Base-by-base conservation (phyloP, 1,140 invertebrate species). In the Hermetia illucens region DNA sequence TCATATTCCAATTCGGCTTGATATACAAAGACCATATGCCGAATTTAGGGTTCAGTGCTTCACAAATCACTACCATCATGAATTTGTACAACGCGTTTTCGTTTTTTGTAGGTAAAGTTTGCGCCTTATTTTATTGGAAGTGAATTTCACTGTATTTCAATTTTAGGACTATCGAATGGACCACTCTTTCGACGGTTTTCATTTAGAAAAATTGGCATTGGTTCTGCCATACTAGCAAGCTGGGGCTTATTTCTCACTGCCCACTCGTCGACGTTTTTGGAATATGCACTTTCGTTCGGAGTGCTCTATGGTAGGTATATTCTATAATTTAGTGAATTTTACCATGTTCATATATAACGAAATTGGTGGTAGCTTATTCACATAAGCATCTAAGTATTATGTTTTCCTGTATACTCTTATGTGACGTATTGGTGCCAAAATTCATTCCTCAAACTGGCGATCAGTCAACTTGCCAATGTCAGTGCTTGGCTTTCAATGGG, bases 1-100 rank as follows among this genome's bases (percentile, higher is more conserved):
- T 76, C 43, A 58, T 75, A 2, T 75, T 77, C 49, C 73, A 72
- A 41, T 78, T 79, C 39, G 75, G 75, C 5, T 59, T 78, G 25
- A 55, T 79, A 12, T 79, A 76, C 50, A 67, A 69, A 13, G 65
- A 66, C 37, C 68, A 64, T 48, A 72, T 77, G 43, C 22, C 47
- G 1, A 44, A 58, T 2, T 44, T 77, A 13, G 70, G 68, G 21
- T 71, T 78, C 41, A 66, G 51, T 44, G 68, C 63, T 33, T 68
- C 73, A 3, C 53, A 76, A 58, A 69, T 68, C 18, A 72, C 75
- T 2, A 72, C 72, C 3, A 70, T 78, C 44, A 71, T 77, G 41
- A 79, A 77, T 50, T 68, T 71, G 51, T 74, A 78, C 53, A 67
- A 68, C 15, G 75, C 75, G 2, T 66, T 71, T 31, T 72, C 66